Evolutionary conservation across 2,888 invertebrate genomes (phyloP).

Genomic region (Seira ritae): DNA sequence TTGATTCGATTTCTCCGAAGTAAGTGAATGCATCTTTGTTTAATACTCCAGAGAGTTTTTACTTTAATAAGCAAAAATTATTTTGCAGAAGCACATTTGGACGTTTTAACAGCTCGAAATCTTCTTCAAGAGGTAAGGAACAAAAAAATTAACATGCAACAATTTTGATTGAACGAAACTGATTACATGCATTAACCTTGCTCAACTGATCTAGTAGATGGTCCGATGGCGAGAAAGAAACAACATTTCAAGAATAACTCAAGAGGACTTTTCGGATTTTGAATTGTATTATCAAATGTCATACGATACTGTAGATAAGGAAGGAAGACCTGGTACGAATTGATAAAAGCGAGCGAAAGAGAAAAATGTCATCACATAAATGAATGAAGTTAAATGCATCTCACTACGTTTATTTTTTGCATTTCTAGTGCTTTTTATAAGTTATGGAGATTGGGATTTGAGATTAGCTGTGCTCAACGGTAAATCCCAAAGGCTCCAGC

Average conservation of each 20-base stretch:
- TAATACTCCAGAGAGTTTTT: not conserved
- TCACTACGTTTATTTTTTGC: not conserved
- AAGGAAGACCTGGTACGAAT: constrained; percentile 32
- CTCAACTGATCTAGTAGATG: not conserved
- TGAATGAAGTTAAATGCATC: too few relatives aligned
- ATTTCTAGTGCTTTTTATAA: constrained; percentile 13
- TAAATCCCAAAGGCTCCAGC: constrained; percentile 10
- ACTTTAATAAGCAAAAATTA: not conserved
- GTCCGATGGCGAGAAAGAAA: constrained; percentile 22
- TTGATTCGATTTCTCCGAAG: constrained; percentile 33
- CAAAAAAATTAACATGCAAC: not conserved
- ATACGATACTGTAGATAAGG: constrained; percentile 22
- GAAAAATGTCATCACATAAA: too few relatives aligned
- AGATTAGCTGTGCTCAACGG: constrained; percentile 20
- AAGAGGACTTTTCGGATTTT: constrained; percentile 19
- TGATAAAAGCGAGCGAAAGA: too few relatives aligned
- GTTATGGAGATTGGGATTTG: constrained; percentile 36
- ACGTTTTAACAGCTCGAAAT: constrained; percentile 1
- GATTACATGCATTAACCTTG: too few relatives aligned
- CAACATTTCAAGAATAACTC: constrained; percentile 18
- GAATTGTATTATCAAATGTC: constrained; percentile 9
- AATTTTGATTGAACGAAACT: not conserved
- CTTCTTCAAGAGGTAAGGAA: constrained; percentile 16
- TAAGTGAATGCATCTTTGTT: not conserved
- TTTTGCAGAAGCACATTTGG: constrained; percentile 2